Base-by-base conservation (phyloP, 2,797 vertebrate genomes). In the Buceros bicornis region DNA sequence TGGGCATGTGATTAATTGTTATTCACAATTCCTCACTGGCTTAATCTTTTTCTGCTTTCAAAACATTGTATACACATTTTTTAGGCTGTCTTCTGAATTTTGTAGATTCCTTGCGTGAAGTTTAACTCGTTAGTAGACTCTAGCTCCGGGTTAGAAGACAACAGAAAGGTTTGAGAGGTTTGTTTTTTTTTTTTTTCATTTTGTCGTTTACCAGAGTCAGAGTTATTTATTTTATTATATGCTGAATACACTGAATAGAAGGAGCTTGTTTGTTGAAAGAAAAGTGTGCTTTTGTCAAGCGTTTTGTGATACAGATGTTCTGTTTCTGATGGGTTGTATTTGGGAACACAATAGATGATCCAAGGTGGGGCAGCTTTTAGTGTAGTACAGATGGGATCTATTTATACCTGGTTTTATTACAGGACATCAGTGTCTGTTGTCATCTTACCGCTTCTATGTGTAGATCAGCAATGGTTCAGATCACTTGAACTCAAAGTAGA, bases 161-260 rank as follows among this genome's bases (percentile, higher is more conserved):
- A 86, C 61, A 89, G 65, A 91, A 80, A 82, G 91, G 93, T 92
- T 95, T 88, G 89, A 97, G 45, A 87, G 33, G 33, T 33, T 33
- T 33, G 33, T 33, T 33, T 33, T 33, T 33, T 64, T 4, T 10
- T 1, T n/a, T 20, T 29, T 88, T 93, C 37, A 40, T 40, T 71
- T 96, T 90, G 64, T 97, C 67, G 93, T 97, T 98, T 97, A 77
- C 62, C 48, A 42, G 40, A 96, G 92, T 97, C 61, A 97, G 84
- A 94, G 95, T 94, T 29, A 94, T 97, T 10, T 82, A 91, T 97
- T 97, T 76, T 69, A 79, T 95, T 92, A 73, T 82, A 53, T 70
- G 24, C 51, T 37, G 14, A 8, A 12, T 40, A 40, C 37, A 40
- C 37, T 40, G 14, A 74, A 40, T 7, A 14, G 17, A 22, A 16